A percentile compares a stretch with the other conserved stretches of the same genome.
phyloP scores from a whole-genome alignment of 2,113 vertebrate genomes.

The Siphamia tubifer region DNA sequence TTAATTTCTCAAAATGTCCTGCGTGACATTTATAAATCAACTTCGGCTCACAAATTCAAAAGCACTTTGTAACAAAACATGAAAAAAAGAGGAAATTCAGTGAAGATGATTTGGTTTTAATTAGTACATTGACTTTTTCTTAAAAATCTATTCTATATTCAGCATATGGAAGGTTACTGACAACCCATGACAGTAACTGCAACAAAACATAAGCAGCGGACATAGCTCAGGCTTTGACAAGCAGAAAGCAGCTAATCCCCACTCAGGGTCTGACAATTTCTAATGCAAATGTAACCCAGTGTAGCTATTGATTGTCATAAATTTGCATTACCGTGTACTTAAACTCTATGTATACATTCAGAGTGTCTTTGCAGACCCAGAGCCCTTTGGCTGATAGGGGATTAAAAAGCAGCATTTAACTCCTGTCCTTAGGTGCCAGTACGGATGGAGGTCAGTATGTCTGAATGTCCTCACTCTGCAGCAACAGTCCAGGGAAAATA shows the following conservation, averaged over 20 bases:
- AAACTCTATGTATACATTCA: constrained; percentile 63
- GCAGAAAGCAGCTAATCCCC: constrained; percentile 28
- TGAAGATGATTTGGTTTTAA: constrained; percentile 65
- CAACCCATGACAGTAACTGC: constrained; percentile 55
- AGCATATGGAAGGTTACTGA: constrained; percentile 58
- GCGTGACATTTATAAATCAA: constrained; percentile 22
- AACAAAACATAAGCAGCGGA: constrained; percentile 61
- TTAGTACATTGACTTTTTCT: constrained; percentile 68
- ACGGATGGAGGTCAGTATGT: constrained; percentile 46
- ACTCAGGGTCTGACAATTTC: constrained; percentile 15
- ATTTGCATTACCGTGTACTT: constrained; percentile 32
- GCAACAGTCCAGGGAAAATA: constrained; percentile 53
- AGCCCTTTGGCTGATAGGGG: constrained; percentile 36
- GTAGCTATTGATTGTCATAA: constrained; percentile 65
- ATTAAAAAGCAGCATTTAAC: constrained; percentile 51
- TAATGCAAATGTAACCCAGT: constrained; percentile 60
- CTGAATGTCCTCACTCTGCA: constrained; percentile 55
- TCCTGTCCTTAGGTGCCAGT: constrained; percentile 40
- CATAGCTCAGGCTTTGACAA: constrained; percentile 60
- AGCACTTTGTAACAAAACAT: constrained; percentile 5
- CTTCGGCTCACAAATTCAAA: neutral
- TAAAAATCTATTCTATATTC: constrained; percentile 73
- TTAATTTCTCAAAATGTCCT: constrained; percentile 3
- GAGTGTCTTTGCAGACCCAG: constrained; percentile 53
- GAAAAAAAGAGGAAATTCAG: constrained; percentile 35